Conservation (phyloP, 2,113 vertebrate genomes). For the Nicator chloris region DNA sequence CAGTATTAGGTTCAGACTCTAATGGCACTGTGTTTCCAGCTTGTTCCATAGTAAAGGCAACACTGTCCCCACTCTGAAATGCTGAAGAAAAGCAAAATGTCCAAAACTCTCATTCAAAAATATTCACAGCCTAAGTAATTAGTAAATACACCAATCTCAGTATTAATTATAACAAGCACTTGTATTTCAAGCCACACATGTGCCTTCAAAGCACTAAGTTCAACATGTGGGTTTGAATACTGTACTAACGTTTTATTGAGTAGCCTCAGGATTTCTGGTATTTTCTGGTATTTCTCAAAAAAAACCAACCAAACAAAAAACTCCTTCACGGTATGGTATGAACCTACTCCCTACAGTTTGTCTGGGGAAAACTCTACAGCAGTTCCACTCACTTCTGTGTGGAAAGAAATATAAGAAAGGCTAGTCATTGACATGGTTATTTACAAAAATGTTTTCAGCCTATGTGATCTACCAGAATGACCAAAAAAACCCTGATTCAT, state of each 20-base stretch:
- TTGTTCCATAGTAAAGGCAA: conserved; percentile 76
- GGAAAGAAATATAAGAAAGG: neutral
- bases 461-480: neutral
- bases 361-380: neutral
- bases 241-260: neutral
- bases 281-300: neutral
- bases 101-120: neutral
- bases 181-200: neutral
- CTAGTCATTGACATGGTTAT: neutral
- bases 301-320: neutral
- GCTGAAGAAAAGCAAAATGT: conserved; percentile 66
- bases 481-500: neutral
- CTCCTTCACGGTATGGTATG: neutral
- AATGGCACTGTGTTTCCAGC: conserved; percentile 71
- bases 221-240: neutral
- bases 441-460: neutral
- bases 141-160: neutral
- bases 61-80: conserved; percentile 70
- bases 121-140: neutral
- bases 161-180: neutral
- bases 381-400: neutral
- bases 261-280: neutral
- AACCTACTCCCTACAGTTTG: neutral
- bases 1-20: conserved; percentile 77
- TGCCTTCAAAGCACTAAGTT: neutral